Evolutionary conservation across 2,113 vertebrate species (phyloP).

Genomic region (Malurus melanocephalus): DNA sequence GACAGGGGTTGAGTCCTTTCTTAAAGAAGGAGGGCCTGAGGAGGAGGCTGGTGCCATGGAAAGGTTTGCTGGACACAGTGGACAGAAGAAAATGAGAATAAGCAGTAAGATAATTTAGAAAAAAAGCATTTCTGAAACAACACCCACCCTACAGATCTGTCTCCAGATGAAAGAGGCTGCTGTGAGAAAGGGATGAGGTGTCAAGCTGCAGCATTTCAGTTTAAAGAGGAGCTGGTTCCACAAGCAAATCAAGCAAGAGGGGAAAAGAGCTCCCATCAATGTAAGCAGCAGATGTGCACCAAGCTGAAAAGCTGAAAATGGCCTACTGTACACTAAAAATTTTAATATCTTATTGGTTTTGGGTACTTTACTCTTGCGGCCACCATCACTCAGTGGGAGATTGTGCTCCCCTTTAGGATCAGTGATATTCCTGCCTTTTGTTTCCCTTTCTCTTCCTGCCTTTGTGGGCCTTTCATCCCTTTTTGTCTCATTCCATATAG

Average conservation of each 20-base stretch:
- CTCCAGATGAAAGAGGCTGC: background rate
- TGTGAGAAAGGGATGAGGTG: background rate
- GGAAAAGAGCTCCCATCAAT: background rate
- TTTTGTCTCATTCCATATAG: background rate
- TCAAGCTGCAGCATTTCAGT: background rate
- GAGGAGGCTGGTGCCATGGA: conserved; percentile 73
- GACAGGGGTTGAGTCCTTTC: conserved; percentile 88
- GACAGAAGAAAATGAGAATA: conserved; percentile 42
- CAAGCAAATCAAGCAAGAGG: background rate
- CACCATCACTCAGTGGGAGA: background rate
- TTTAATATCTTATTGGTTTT: background rate
- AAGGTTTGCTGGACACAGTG: conserved; percentile 67
- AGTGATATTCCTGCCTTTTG: background rate
- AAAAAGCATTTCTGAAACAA: conserved; percentile 6
- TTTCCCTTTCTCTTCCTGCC: background rate
- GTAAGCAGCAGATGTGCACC: background rate
- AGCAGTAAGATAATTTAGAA: background rate
- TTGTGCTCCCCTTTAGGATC: background rate
- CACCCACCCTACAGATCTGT: background rate
- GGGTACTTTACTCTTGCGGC: background rate
- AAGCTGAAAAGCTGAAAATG: background rate
- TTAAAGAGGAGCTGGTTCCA: background rate
- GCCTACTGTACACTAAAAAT: background rate
- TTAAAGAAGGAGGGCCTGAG: conserved; percentile 70
- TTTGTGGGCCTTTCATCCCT: background rate